phyloP scores from a whole-genome alignment of 2,113 vertebrate species.

The Boleophthalmus pectinirostris region DNA sequence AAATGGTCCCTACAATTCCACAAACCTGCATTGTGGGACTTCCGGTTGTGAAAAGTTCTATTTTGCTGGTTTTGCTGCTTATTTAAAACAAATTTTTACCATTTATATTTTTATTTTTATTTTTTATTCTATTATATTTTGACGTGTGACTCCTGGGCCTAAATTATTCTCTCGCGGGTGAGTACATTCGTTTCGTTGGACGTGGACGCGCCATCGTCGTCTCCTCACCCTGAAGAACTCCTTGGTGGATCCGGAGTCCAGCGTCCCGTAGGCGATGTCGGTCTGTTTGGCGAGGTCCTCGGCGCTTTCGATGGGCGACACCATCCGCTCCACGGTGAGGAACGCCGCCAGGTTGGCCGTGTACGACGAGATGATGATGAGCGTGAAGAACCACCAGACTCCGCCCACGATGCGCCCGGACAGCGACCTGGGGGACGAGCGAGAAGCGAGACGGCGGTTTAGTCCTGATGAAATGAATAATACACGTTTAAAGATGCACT shows the following conservation, averaged over 20 bases:
- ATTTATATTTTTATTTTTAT: too few relatives aligned
- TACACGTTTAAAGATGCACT: too few relatives aligned
- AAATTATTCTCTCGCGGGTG: too few relatives aligned
- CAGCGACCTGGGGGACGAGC: constrained; percentile 80
- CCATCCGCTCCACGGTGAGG: constrained; percentile 98
- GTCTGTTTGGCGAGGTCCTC: constrained; percentile 99
- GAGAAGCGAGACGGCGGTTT: background rate
- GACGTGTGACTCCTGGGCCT: too few relatives aligned
- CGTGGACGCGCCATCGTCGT: background rate
- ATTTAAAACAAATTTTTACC: too few relatives aligned
- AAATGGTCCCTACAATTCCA: too few relatives aligned
- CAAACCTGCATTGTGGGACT: too few relatives aligned
- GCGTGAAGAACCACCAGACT: constrained; percentile 99
- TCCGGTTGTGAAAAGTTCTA: too few relatives aligned
- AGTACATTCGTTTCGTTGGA: too few relatives aligned
- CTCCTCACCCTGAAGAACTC: constrained; percentile 98
- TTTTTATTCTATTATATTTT: too few relatives aligned
- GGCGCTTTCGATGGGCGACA: constrained; percentile 97
- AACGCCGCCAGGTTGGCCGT: constrained; percentile 98
- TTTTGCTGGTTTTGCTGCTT: too few relatives aligned
- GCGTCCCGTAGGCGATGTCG: constrained; percentile 96
- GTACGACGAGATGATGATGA: constrained; percentile 99
- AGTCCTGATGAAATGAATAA: too few relatives aligned
- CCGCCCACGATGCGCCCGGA: constrained; percentile 98
- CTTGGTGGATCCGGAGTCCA: constrained; percentile 98